Percentiles rank a stretch among this genome's conserved stretches.
These are phyloP conservation scores for Hipparchia sbordonii DNA, from an alignment of 2,888 invertebrate species.

Conservation along the genomic window DNA sequence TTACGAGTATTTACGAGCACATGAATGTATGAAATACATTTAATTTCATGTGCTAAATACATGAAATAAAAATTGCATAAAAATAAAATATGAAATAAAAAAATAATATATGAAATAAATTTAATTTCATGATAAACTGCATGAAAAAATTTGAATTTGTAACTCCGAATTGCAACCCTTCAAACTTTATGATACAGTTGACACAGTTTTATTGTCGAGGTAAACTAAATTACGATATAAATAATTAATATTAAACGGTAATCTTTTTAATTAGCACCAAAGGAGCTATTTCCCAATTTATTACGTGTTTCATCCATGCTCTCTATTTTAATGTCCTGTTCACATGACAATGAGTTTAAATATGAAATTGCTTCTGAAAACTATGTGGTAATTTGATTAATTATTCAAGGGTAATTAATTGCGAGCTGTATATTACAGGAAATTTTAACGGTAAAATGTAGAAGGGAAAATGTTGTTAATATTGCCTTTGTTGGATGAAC, in stretches of 20 bases:
- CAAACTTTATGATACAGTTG: too few species aligned
- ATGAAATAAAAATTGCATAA: too few species aligned
- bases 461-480: not conserved
- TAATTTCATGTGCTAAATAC: too few species aligned
- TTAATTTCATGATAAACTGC: too few species aligned
- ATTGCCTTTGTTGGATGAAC: not conserved
- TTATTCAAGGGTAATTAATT: not conserved
- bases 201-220: too few species aligned
- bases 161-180: too few species aligned
- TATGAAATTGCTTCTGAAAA: slow-evolving; percentile 4
- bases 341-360: slow-evolving; percentile 2
- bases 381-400: not conserved
- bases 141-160: too few species aligned
- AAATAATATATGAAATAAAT: too few species aligned
- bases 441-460: not conserved
- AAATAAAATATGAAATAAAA: too few species aligned
- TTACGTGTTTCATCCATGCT: not conserved
- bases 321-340: not conserved
- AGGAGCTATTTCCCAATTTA: not conserved
- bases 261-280: not conserved
- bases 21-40: too few species aligned
- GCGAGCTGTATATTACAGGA: not conserved
- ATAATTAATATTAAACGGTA: not conserved
- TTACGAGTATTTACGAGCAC: too few species aligned
- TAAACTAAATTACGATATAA: too few species aligned